Conservation (phyloP, 2,888 invertebrate species). For the Metacarcinus magister region DNA sequence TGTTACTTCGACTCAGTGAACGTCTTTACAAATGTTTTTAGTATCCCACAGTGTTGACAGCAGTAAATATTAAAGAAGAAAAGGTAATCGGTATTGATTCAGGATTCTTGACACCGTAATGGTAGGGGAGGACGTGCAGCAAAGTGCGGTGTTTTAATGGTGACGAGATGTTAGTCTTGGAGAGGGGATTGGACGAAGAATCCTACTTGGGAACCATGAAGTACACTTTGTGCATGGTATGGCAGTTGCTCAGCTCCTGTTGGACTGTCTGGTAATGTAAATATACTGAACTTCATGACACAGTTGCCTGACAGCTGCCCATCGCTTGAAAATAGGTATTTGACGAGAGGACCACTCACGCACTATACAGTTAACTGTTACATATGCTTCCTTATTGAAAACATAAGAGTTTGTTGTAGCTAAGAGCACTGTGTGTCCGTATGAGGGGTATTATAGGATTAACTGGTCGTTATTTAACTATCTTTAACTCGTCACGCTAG, state of each 20-base stretch:
- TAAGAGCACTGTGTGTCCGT: too few relatives aligned
- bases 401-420: too few relatives aligned
- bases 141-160: background rate
- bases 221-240: background rate
- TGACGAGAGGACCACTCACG: background rate
- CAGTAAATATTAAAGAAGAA: constrained; percentile 33
- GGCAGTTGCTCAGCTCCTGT: background rate
- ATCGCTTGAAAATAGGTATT: background rate
- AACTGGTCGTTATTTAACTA: background rate
- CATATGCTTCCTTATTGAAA: too few relatives aligned
- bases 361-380: background rate
- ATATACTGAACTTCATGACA: background rate
- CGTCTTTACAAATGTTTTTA: background rate
- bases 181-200: background rate
- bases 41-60: background rate
- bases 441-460: background rate
- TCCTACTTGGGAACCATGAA: background rate
- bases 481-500: background rate
- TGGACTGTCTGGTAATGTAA: background rate
- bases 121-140: background rate
- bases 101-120: background rate
- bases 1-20: background rate
- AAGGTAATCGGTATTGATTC: constrained; percentile 11
- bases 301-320: background rate
- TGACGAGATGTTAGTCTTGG: background rate